Evolutionary conservation across 2,113 vertebrate species (phyloP).

Genomic region (Cinclus mexicanus): DNA sequence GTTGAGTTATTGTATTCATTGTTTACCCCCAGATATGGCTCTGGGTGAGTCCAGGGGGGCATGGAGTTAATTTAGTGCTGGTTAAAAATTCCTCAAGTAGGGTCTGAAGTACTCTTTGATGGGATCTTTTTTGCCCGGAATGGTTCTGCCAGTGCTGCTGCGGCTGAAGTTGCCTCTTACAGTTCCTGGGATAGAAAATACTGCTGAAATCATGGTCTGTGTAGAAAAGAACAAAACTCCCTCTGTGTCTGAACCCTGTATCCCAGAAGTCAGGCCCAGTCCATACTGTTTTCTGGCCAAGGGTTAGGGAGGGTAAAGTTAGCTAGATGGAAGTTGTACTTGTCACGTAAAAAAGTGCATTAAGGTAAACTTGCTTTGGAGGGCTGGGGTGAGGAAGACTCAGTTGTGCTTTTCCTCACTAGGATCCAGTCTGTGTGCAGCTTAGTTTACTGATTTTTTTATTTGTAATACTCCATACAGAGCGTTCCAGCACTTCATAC

Average conservation of each 20-base stretch:
- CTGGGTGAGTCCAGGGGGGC: fast-evolving
- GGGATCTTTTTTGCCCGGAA: not conserved
- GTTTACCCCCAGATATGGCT: not conserved
- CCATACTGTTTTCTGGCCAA: not conserved
- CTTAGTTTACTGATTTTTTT: not conserved
- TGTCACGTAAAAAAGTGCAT: not conserved
- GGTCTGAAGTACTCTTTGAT: not conserved
- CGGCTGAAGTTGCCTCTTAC: fast-evolving
- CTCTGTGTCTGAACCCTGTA: not conserved
- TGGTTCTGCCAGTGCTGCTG: not conserved
- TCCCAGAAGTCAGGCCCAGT: not conserved
- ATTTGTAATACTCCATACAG: not conserved
- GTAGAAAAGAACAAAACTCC: not conserved
- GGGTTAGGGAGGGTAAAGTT: not conserved
- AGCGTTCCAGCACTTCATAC: not conserved
- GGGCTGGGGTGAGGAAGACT: not conserved
- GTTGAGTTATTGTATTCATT: not conserved
- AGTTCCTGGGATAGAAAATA: not conserved
- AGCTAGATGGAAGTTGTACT: not conserved
- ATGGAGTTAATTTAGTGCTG: not conserved
- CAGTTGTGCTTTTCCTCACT: not conserved
- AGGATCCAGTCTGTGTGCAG: not conserved
- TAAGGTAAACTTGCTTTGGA: not conserved
- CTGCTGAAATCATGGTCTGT: not conserved
- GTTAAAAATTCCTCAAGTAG: not conserved